Evolutionary conservation across 2,888 invertebrate species (phyloP), one percentile per base, ranked within the genome.

Genomic region (Fragum whitleyi): DNA sequence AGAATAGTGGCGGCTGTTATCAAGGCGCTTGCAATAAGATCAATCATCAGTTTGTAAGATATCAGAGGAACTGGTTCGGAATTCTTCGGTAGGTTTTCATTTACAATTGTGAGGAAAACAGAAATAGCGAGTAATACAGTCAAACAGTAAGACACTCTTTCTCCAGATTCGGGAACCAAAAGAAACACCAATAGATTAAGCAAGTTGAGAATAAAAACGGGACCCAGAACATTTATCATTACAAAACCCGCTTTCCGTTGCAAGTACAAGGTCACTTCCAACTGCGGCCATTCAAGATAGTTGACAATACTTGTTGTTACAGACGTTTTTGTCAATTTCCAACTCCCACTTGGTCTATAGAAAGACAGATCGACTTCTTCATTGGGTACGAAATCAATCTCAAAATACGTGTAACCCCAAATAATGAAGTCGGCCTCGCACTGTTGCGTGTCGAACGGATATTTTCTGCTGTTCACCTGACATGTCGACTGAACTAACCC

Each of bases 101-200:
- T 81, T 7, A 87, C 83, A 59, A 87, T 85, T 0, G 87, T 87
- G 69, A 87, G 71, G 47, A 85, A 87, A 2, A 86, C 84, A 6
- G 86, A 84, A 67, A 85, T 81, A 0, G 87, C 74, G 6, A 87
- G 71, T 11, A 87, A 75, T n/a, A 86, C 86, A 14, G 87, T 87
- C 14, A 87, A 81, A n/a, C 81, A 79, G 28, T 77, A 87, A 0
- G 83, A 83, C 3, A 87, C 82, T 9, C 86, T 53, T 69, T 87
- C 87, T 19, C 87, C 87, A 2, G 87, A 87, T 11, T 86, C 86
- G 0, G 81, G 77, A 7, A 83, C 77, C 16, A 87, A 67, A 0
- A 87, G 19, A 68, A 87, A 87, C 1, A 86, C 86, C 29, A 87
- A 55, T 14, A 78, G 78, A n/a, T 86, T 85, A 28, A 87, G 67